These are phyloP conservation scores for Mizuhopecten yessoensis DNA, from an alignment of 1,140 invertebrate species.

Conservation along the genomic window DNA sequence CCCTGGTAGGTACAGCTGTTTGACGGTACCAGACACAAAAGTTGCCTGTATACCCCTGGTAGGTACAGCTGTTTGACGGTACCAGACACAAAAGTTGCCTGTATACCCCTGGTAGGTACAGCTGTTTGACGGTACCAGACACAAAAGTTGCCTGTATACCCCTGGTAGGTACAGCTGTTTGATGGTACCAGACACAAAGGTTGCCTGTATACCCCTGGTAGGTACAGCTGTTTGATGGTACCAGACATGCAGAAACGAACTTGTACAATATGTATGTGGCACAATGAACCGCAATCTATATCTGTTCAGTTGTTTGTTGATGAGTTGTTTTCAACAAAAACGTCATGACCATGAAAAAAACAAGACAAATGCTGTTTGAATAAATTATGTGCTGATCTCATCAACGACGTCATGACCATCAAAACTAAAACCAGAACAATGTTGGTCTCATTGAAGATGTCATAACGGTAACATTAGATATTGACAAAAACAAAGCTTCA, in stretches of 20 bases:
- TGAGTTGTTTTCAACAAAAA: neutral
- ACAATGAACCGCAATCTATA: neutral
- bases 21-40: neutral
- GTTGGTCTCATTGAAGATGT: neutral
- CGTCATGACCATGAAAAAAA: neutral
- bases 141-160: too few relatives aligned
- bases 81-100: too few relatives aligned
- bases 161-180: neutral
- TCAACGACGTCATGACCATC: neutral
- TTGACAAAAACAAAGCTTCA: too few relatives aligned
- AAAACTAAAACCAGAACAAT: neutral
- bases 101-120: neutral
- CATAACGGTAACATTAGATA: neutral
- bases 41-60: too few relatives aligned
- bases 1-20: neutral
- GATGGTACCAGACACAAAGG: neutral
- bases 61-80: neutral
- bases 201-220: conserved; percentile 1
- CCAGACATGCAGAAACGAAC: neutral
- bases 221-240: neutral
- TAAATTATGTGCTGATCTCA: too few relatives aligned
- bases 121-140: neutral
- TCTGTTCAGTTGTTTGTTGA: too few relatives aligned
- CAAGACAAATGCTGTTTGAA: neutral
- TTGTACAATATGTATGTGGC: neutral